phyloP scores from a whole-genome alignment of 2,113 vertebrate species.

The Chloropsis hardwickii region DNA sequence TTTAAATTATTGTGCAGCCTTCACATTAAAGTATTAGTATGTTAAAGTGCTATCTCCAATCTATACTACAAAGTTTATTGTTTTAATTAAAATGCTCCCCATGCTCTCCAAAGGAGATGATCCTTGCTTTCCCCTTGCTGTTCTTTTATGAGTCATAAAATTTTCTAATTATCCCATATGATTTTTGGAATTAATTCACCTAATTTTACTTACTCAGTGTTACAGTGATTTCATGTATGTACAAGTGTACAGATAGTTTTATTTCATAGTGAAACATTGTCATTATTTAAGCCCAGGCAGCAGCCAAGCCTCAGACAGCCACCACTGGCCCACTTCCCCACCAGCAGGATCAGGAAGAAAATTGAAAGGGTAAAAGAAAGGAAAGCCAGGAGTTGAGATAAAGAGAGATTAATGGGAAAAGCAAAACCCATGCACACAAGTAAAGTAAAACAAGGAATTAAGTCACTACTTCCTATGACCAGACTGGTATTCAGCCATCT shows the following conservation, averaged over 20 bases:
- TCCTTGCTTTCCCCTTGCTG: not conserved
- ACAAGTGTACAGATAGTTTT: not conserved
- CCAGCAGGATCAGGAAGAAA: not conserved
- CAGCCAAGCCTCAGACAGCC: not conserved
- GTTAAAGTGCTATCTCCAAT: constrained; percentile 3
- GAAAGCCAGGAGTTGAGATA: not conserved
- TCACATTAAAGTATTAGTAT: not conserved
- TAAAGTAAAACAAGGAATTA: not conserved
- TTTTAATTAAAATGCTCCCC: constrained; percentile 53
- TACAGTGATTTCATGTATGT: not conserved
- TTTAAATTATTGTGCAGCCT: constrained; percentile 33
- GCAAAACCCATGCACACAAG: not conserved
- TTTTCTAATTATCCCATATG: constrained; percentile 16
- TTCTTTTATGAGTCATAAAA: not conserved
- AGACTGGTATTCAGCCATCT: not conserved
- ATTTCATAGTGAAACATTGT: not conserved
- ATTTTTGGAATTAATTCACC: not conserved
- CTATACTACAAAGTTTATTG: constrained; percentile 47
- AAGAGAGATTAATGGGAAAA: not conserved
- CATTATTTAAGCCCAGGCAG: not conserved
- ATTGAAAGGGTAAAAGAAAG: not conserved
- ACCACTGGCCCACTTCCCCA: not conserved
- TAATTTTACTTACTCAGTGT: not conserved
- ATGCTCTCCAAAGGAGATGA: not conserved
- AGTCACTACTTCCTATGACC: not conserved